Evolutionary conservation across 1,140 invertebrate species (phyloP).

Genomic region (Danaus melanippus): DNA sequence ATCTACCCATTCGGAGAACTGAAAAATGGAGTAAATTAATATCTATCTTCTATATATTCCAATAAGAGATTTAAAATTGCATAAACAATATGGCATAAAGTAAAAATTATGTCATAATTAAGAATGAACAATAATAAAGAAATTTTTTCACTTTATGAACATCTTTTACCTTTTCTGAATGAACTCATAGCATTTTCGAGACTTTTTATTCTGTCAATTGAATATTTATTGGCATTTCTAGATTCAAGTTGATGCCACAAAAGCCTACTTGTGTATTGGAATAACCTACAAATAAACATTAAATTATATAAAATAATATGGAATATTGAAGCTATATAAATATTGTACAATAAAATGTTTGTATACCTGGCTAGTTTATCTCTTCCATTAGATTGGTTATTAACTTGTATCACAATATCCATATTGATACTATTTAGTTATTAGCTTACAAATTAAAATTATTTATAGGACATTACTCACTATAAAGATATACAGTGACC

Average conservation of each 20-base stretch:
- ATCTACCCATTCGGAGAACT: constrained; percentile 89
- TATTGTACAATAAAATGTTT: constrained; percentile 1
- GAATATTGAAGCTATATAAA: too few relatives aligned
- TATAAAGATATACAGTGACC: not conserved
- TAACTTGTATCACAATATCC: constrained; percentile 60
- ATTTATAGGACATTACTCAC: not conserved
- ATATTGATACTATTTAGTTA: constrained; percentile 23
- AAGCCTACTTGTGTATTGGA: constrained; percentile 56
- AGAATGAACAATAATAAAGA: constrained; percentile 1
- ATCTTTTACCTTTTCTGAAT: constrained; percentile 56
- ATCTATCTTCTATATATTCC: too few relatives aligned
- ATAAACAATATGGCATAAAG: too few relatives aligned
- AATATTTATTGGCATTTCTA: constrained; percentile 64
- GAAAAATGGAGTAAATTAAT: constrained; percentile 43
- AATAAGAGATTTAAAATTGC: too few relatives aligned
- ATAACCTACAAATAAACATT: constrained; percentile 36
- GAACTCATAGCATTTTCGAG: constrained; percentile 55
- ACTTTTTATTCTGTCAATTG: constrained; percentile 59
- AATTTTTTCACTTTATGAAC: not conserved
- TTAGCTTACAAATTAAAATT: not conserved
- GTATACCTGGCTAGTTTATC: constrained; percentile 60
- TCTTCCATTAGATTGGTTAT: constrained; percentile 60
- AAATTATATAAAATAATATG: constrained; percentile 2
- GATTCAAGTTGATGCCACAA: constrained; percentile 62
- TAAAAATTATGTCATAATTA: constrained; percentile 16